Conservation (phyloP, 2,888 invertebrate genomes). For the Rhorus exstirpatorius region DNA sequence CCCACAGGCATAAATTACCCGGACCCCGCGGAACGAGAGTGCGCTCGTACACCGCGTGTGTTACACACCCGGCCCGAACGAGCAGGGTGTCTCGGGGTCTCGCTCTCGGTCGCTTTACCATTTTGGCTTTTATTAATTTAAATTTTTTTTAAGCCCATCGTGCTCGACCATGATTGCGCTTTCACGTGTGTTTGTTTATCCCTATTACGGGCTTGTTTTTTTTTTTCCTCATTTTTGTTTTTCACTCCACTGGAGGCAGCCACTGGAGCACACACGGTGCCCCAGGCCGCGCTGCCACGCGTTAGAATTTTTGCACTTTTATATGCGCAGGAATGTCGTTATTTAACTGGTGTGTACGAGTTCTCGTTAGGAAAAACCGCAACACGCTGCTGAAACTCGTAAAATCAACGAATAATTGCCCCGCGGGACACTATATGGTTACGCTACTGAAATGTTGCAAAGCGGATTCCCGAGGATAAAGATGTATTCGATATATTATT, state of each 20-base stretch:
- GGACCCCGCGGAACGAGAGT: conserved; percentile 53
- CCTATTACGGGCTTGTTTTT: conserved; percentile 1
- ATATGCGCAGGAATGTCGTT: conserved; percentile 32
- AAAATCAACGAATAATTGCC: conserved; percentile 45
- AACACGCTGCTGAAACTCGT: conserved; percentile 39
- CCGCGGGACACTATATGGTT: conserved; percentile 3
- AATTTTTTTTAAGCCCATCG: conserved; percentile 69
- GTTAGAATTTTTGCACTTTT: conserved; percentile 59
- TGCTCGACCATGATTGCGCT: conserved; percentile 50
- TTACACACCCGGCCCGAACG: conserved; percentile 28
- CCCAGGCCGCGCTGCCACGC: conserved; percentile 12
- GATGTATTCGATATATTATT: not conserved
- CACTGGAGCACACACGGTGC: conserved; percentile 55
- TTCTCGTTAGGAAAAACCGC: conserved; percentile 60
- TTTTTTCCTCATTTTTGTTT: conserved; percentile 19
- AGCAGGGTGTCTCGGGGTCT: conserved; percentile 61
- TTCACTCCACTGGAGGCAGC: conserved; percentile 18
- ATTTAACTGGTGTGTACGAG: conserved; percentile 54
- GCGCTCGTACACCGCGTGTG: conserved; percentile 54
- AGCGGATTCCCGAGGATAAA: not conserved
- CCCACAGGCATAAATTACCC: conserved; percentile 78
- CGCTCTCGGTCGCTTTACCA: conserved; percentile 72
- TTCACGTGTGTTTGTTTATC: conserved; percentile 37
- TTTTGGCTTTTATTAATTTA: conserved; percentile 78
- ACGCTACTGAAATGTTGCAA: conserved; percentile 24